Evolutionary conservation across 53 echinoderm and acorn worm species (phyloP), one percentile per base, ranked within the genome.

Genomic region (Glandiceps talaboti): DNA sequence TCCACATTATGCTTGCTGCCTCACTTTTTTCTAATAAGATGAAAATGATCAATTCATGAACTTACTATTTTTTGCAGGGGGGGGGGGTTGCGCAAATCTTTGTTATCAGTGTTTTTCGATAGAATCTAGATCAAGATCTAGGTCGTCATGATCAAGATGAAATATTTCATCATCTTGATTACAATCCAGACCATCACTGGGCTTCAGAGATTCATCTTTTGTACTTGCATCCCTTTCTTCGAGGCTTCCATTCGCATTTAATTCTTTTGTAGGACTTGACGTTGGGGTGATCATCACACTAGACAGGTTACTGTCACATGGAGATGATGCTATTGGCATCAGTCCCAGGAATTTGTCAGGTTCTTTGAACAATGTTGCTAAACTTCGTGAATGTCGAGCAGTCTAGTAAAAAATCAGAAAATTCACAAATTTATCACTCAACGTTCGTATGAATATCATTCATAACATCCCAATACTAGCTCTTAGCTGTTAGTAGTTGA

Each of bases 231-330:
- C 64, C 6, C 20, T 1, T 76, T 77, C 81, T 25, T 79, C 82
- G 30, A 80, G 85, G 20, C 79, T 80, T 73, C 82, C 79, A 27
- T 31, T 30, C 81, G 74, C 81, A 76, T 77, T n/a, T 74, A 87
- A 82, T 31, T 95, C 92, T 33, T 86, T 87, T 6, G 91, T 93
- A 26, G 99, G 99, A 83, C 99, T 99, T 29, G 91, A 93, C 75
- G 99, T 91, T 31, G 99, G 99, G 31, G 99, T 99, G 86, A 99
- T 93, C 91, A 99, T 86, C 76, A 99, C 83, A 30, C 97, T 93
- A 29, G 89, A 31, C 64, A 45, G 91, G 75, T 91, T 93, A 27
- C 80, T 83, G 80, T 99, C 99, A n/a, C 99, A 85, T 0, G 91
- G 93, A 32, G 93, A 91, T 14, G 94, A 89, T 77, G 91, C 91